A percentile compares a stretch with the other conserved stretches of the same genome.
phyloP scores from a whole-genome alignment of 2,113 vertebrate species.

The Emydocephalus ijimae region DNA sequence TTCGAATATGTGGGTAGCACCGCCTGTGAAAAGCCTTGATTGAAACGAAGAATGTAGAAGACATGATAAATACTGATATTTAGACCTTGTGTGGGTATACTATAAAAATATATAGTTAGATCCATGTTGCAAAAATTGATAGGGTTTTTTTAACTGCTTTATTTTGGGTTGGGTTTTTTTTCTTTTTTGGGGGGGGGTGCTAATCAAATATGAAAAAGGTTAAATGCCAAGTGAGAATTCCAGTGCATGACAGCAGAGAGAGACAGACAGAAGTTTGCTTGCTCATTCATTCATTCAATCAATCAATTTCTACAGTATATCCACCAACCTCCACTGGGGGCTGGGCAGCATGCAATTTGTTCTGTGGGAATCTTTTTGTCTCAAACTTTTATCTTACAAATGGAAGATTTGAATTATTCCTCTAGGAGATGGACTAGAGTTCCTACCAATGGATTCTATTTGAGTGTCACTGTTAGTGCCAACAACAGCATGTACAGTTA shows the following conservation, averaged over 20 bases:
- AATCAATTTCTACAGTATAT: not conserved
- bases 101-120: not conserved
- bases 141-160: not conserved
- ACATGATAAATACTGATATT: constrained; percentile 15
- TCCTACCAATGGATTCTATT: constrained; percentile 56
- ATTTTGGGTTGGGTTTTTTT: not conserved
- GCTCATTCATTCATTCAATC: too few species aligned
- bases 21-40: not conserved
- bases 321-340: not conserved
- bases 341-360: not conserved
- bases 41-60: not conserved
- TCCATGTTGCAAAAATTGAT: not conserved
- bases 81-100: not conserved
- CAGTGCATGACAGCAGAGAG: not conserved
- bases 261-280: not conserved
- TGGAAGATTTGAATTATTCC: constrained; percentile 70
- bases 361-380: not conserved
- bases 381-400: constrained; percentile 63
- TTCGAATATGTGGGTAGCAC: constrained; percentile 16
- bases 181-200: not conserved
- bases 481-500: constrained; percentile 61
- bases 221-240: not conserved
- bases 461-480: constrained; percentile 60
- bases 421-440: constrained; percentile 60
- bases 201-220: not conserved